phyloP scores from a whole-genome alignment of 2,113 vertebrate species.

The Microcebus lehilahytsara region DNA sequence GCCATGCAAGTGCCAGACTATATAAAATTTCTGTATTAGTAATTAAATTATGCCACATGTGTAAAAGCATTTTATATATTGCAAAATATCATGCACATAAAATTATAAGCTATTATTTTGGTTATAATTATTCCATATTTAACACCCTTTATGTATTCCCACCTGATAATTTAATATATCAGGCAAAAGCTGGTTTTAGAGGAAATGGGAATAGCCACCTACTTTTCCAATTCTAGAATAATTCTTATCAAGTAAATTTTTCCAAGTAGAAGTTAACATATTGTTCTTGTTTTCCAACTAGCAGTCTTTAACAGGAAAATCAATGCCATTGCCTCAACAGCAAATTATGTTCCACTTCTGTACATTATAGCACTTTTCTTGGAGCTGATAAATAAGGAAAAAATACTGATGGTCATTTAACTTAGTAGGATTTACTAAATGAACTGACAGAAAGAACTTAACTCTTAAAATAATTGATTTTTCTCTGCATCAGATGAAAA shows the following conservation, averaged over 20 bases:
- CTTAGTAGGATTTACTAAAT: slow-evolving; percentile 84
- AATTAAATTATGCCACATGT: background rate
- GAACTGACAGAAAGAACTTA: slow-evolving; percentile 82
- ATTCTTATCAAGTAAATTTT: slow-evolving; percentile 66
- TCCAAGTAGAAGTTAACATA: slow-evolving; percentile 76
- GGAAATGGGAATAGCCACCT: background rate
- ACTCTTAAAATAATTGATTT: slow-evolving; percentile 87
- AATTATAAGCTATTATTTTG: background rate
- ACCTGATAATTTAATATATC: background rate
- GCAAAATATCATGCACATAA: background rate
- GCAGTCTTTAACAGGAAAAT: slow-evolving; percentile 78
- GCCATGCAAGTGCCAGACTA: background rate
- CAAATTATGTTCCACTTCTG: slow-evolving; percentile 79
- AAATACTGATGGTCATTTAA: slow-evolving; percentile 83
- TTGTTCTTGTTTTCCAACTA: slow-evolving; percentile 61
- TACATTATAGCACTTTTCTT: slow-evolving; percentile 79
- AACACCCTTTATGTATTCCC: background rate
- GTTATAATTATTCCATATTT: background rate
- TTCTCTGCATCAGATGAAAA: slow-evolving; percentile 82
- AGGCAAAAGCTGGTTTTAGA: background rate
- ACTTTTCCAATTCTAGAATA: background rate
- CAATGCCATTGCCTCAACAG: slow-evolving; percentile 76
- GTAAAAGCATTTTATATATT: background rate
- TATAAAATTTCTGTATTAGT: background rate
- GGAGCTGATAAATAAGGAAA: slow-evolving; percentile 82